Conservation (phyloP, 2,797 vertebrate genomes). For the Naso thynnoides region DNA sequence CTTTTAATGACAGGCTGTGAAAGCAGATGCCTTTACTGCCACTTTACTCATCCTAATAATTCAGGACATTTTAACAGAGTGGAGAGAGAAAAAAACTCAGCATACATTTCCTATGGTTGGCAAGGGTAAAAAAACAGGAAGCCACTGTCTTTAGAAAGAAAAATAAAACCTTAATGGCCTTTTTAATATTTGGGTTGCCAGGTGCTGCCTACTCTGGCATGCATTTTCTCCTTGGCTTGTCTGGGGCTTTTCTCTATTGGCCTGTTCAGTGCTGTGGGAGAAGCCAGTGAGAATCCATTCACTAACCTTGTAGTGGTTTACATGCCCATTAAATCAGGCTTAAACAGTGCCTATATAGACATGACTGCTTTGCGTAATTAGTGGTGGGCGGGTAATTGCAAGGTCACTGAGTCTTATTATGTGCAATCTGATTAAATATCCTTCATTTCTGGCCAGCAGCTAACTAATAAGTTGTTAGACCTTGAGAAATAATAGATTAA, state of each 20-base stretch:
- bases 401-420: constrained; percentile 66
- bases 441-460: constrained; percentile 33
- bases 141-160: constrained; percentile 62
- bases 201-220: constrained; percentile 66
- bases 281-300: constrained; percentile 64
- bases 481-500: constrained; percentile 52
- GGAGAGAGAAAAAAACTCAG: neutral
- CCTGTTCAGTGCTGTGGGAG: constrained; percentile 56
- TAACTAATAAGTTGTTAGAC: constrained; percentile 56
- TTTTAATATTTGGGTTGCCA: constrained; percentile 78
- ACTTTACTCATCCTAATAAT: constrained; percentile 69
- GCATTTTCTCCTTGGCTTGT: constrained; percentile 52
- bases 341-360: constrained; percentile 65
- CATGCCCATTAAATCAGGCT: constrained; percentile 75
- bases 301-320: constrained; percentile 68
- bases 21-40: constrained; percentile 71
- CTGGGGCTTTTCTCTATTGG: constrained; percentile 29
- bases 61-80: constrained; percentile 44
- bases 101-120: constrained; percentile 39
- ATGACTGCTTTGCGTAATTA: constrained; percentile 68
- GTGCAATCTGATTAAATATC: constrained; percentile 61
- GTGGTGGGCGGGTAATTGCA: constrained; percentile 62
- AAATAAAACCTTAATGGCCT: constrained; percentile 68
- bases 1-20: constrained; percentile 76
- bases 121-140: constrained; percentile 66